Evolutionary conservation across 2,113 vertebrate species (phyloP).

Genomic region (Aspiorhynchus laticeps): DNA sequence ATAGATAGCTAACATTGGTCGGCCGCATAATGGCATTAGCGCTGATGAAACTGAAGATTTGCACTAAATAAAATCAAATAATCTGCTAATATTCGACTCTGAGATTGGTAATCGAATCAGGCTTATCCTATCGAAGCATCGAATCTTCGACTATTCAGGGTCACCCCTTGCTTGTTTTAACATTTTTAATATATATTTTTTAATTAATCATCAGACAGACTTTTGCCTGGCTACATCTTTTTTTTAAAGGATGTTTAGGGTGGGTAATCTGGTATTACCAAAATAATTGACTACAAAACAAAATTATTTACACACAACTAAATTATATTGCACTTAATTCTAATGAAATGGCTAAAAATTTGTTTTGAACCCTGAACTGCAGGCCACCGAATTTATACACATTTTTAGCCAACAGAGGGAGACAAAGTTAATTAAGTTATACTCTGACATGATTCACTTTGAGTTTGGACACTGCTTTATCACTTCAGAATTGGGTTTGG

Average conservation of each 20-base stretch:
- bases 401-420: constrained; percentile 36
- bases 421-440: not conserved
- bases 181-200: not conserved
- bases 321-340: not conserved
- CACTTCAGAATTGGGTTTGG: not conserved
- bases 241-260: not conserved
- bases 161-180: not conserved
- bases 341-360: not conserved
- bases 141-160: too few species aligned
- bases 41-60: too few species aligned
- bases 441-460: not conserved
- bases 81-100: too few species aligned
- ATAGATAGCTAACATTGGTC: too few species aligned
- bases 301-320: not conserved
- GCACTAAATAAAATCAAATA: too few species aligned
- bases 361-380: not conserved
- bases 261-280: not conserved
- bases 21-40: too few species aligned
- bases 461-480: not conserved
- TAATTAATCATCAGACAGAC: not conserved
- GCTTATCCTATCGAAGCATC: too few species aligned
- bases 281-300: not conserved
- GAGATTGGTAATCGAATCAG: too few species aligned
- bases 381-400: not conserved
- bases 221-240: not conserved